Base-by-base conservation (phyloP, 2,888 invertebrate genomes). In the Tetrapedia diversipes region DNA sequence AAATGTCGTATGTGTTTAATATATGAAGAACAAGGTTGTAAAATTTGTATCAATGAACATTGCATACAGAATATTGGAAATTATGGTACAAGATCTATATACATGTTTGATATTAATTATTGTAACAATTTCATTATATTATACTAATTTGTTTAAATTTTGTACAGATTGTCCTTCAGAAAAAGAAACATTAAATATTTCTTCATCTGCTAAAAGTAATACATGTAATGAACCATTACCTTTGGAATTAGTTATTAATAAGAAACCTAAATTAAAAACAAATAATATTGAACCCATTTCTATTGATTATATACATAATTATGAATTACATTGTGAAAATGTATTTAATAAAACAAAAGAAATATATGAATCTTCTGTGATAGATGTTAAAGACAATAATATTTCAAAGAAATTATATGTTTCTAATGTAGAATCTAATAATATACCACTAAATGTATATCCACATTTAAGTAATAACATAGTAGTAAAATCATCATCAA, bases 1-100 rank as follows among this genome's bases (percentile, higher is more conserved):
- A 96, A 96, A 91, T 96, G 96, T 90, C 94, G 96, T 84, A 92
- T 94, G 80, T 96, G 96, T 89, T 92, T 96, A 51, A 89, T 96
- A 39, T 92, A 93, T 24, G 96, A 96, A 88, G 95, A 94, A 81
- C 91, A 93, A 43, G 94, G 94, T 16, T 96, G 96, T 87, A 91
- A 92, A 79, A 93, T 93, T 81, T 95, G 95, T 86, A 73, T 79
- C 16, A 78, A 64, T 29, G 64, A 80, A 57, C 66, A 69, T 19
- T 70, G 37, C 11, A 60, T 78, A 59, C 70, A 77, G 41, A 76
- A 47, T 51, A 74, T 77, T 59, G 79, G 74, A 6, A 79, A 80
- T 65, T 84, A 81, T 64, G 84, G 86, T 85, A 70, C 61, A 47
- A 60, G 39, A 32, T 29, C 10, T 6, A 49, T 10, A 24, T 4